A percentile compares a stretch with the other conserved stretches of the same genome.
Evolutionary conservation across 2,113 vertebrate species (phyloP).

Genomic region (Tragelaphus scriptus): DNA sequence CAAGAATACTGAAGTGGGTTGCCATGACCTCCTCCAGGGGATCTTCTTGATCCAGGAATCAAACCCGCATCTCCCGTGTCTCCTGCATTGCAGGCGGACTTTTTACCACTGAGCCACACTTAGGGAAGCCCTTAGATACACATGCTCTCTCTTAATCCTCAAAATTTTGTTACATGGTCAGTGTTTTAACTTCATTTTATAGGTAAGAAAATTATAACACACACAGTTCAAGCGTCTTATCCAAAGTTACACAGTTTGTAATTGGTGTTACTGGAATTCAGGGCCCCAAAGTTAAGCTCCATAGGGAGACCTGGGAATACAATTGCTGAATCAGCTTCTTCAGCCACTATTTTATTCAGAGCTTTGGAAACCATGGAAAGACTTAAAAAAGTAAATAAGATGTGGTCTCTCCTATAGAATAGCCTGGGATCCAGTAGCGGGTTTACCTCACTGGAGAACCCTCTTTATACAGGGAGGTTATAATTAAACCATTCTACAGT

Average conservation of each 20-base stretch:
- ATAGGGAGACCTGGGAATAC: neutral
- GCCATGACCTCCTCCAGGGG: neutral
- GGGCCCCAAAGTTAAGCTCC: neutral
- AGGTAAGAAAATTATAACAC: neutral
- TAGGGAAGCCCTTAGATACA: neutral
- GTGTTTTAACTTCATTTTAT: neutral
- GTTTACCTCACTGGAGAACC: constrained; percentile 3
- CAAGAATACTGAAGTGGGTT: neutral
- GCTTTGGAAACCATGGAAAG: neutral
- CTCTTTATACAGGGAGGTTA: neutral
- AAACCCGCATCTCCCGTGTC: neutral
- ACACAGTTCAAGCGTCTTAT: neutral
- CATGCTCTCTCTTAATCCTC: neutral
- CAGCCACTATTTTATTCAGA: neutral
- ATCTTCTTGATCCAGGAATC: neutral
- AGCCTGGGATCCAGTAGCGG: neutral
- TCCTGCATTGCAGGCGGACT: neutral
- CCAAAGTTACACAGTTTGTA: neutral
- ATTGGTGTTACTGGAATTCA: neutral
- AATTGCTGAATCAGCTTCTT: neutral
- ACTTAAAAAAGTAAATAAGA: neutral
- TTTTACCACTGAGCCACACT: neutral
- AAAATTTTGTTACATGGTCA: neutral
- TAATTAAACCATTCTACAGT: neutral
- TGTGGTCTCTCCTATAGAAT: neutral